Evolutionary conservation across 2,113 vertebrate genomes (phyloP).

Genomic region (Cyphomyrus discorhynchus): DNA sequence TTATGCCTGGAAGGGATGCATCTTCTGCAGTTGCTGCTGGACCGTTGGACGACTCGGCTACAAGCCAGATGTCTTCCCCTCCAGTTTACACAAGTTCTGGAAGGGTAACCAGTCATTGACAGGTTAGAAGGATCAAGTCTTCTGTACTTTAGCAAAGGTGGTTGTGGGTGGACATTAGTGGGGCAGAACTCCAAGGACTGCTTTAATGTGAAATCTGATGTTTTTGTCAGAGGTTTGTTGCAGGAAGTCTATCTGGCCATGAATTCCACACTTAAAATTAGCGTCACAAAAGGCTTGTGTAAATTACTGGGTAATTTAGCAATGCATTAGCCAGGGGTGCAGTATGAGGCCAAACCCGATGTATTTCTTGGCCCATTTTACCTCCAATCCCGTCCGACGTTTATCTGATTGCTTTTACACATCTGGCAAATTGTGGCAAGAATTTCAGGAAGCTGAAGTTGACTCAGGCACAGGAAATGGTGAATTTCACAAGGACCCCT

Average conservation of each 20-base stretch:
- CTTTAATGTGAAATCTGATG: not conserved
- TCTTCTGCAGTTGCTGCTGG: not conserved
- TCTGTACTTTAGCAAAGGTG: not conserved
- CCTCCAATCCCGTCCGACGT: not conserved
- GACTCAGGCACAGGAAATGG: not conserved
- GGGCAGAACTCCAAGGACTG: not conserved
- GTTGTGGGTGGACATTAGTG: not conserved
- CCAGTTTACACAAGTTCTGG: not conserved
- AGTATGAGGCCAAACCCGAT: not conserved
- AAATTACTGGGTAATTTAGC: slow-evolving; percentile 1
- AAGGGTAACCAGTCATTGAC: not conserved
- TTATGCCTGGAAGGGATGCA: not conserved
- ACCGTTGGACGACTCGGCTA: not conserved
- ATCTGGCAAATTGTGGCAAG: not conserved
- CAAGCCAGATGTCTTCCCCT: not conserved
- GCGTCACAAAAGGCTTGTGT: not conserved
- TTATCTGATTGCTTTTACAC: not conserved
- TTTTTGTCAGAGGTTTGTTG: not conserved
- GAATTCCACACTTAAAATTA: not conserved
- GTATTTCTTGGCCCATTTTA: not conserved
- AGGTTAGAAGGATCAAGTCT: not conserved
- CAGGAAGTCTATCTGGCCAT: not conserved
- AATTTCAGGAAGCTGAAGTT: not conserved
- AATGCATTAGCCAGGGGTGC: not conserved
- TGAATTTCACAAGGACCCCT: not conserved